Percentiles rank a stretch among this genome's conserved stretches.
These are phyloP conservation scores for Hassar affinis DNA, from an alignment of 2,113 vertebrate genomes.

Conservation along the genomic window DNA sequence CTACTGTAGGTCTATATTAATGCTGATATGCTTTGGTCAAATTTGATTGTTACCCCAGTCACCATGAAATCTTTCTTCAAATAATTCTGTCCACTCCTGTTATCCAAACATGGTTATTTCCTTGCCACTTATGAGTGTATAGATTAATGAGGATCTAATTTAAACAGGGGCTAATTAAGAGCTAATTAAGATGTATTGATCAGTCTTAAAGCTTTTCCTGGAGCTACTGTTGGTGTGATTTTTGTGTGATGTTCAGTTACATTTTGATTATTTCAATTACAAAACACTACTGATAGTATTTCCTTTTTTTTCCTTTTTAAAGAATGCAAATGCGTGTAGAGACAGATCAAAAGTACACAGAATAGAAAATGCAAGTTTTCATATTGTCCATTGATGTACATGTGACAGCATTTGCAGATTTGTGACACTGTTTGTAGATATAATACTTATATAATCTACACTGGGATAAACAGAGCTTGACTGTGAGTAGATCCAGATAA, in stretches of 20 bases:
- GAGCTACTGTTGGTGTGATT: neutral
- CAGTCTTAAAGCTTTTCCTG: neutral
- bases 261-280: neutral
- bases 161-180: neutral
- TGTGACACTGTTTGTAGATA: neutral
- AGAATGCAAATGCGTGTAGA: too few species aligned
- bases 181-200: neutral
- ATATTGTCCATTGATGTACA: neutral
- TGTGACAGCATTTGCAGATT: neutral
- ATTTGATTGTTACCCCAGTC: conserved; percentile 33
- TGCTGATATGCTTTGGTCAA: conserved; percentile 8
- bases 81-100: conserved; percentile 11
- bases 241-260: neutral
- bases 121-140: neutral
- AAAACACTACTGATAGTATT: neutral
- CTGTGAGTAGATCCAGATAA: neutral
- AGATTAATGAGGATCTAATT: neutral
- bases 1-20: conserved; percentile 40
- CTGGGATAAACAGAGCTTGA: neutral
- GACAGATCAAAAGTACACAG: too few species aligned
- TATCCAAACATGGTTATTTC: conserved; percentile 13
- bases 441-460: neutral
- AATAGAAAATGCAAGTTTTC: too few species aligned
- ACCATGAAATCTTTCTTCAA: conserved; percentile 21
- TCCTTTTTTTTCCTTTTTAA: neutral